phyloP scores from a whole-genome alignment of 2,113 vertebrate species.

The Callaeas wilsoni region DNA sequence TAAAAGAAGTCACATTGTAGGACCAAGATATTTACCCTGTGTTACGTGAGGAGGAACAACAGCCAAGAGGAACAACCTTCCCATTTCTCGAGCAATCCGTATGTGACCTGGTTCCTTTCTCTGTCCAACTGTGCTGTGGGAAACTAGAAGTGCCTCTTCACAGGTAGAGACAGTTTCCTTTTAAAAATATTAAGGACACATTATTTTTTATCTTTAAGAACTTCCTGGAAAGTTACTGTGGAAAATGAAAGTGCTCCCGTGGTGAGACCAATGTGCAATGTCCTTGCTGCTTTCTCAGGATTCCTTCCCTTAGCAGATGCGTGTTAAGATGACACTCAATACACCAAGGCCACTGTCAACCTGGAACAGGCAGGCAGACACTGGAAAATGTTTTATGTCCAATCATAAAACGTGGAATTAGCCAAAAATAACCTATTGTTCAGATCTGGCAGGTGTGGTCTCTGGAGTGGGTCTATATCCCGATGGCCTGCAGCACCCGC shows the following conservation, averaged over 20 bases:
- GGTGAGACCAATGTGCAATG: constrained; percentile 43
- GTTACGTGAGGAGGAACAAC: neutral
- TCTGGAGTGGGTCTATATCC: constrained; percentile 73
- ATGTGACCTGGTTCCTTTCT: neutral
- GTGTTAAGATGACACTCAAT: constrained; percentile 29
- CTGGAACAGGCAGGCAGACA: constrained; percentile 42
- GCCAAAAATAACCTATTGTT: neutral
- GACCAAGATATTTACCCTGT: constrained; percentile 54
- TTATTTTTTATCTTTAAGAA: constrained; percentile 33
- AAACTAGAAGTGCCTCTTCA: constrained; percentile 31
- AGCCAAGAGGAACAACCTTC: constrained; percentile 8
- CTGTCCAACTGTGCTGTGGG: constrained; percentile 1
- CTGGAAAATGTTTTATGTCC: constrained; percentile 46
- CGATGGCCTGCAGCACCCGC: constrained; percentile 89
- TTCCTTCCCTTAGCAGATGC: constrained; percentile 29
- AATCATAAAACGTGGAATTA: constrained; percentile 58
- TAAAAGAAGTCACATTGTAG: constrained; percentile 43
- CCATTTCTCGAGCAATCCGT: neutral
- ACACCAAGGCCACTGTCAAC: neutral
- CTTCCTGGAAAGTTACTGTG: constrained; percentile 47
- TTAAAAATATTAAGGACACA: constrained; percentile 50
- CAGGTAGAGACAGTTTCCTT: constrained; percentile 11
- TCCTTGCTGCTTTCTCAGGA: constrained; percentile 8
- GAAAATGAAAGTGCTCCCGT: constrained; percentile 63
- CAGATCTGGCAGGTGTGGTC: neutral